These are phyloP conservation scores for Chorisops tibialis DNA, from an alignment of 2,888 invertebrate species.

Conservation along the genomic window DNA sequence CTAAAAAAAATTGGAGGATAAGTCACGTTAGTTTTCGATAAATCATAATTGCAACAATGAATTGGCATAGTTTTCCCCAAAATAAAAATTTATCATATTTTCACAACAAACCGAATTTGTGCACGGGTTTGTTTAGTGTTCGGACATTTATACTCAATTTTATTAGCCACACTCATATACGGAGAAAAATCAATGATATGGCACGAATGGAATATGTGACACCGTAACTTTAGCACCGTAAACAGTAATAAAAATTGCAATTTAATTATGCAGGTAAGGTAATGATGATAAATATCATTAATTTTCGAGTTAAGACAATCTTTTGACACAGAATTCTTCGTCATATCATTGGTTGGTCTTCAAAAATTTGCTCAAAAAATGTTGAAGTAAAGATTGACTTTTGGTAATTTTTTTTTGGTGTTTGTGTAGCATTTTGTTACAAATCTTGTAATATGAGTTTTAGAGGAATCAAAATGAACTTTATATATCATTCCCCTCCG, in stretches of 20 bases:
- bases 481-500: conserved; percentile 25
- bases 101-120: background rate
- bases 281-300: no score
- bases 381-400: conserved; percentile 33
- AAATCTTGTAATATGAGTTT: conserved; percentile 32
- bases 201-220: no score
- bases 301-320: no score
- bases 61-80: no score
- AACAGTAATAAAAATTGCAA: no score
- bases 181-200: conserved; percentile 5
- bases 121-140: background rate
- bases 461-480: background rate
- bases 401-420: conserved; percentile 41
- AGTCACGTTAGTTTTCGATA: no score
- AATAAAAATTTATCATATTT: background rate
- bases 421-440: conserved; percentile 46
- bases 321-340: no score
- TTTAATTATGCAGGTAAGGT: no score
- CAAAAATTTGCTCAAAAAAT: conserved; percentile 9
- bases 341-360: conserved; percentile 5
- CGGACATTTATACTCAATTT: background rate
- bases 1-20: conserved; percentile 26
- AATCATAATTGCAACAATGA: no score
- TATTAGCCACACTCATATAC: conserved; percentile 23
- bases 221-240: no score